phyloP scores from a whole-genome alignment of 2,113 vertebrate genomes.

The Brachypodius melanocephalos region DNA sequence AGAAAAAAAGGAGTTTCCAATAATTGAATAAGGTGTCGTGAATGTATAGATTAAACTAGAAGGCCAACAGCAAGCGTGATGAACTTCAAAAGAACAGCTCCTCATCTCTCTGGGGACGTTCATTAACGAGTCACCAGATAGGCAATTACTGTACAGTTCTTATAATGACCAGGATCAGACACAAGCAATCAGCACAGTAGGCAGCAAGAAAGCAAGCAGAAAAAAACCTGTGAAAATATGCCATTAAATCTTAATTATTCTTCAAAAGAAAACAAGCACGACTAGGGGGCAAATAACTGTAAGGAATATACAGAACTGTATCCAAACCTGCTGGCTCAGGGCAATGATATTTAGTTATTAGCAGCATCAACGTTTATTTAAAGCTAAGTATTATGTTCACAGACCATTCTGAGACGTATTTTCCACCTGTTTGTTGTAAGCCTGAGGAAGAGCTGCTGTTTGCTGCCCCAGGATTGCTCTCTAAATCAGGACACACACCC shows the following conservation, averaged over 20 bases:
- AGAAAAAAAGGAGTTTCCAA: conserved; percentile 59
- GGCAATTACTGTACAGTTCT: conserved; percentile 79
- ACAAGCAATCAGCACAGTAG: conserved; percentile 74
- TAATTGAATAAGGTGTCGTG: conserved; percentile 72
- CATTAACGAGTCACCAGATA: conserved; percentile 79
- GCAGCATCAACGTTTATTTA: conserved; percentile 58
- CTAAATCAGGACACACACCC: background rate
- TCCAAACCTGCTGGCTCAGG: conserved; percentile 67
- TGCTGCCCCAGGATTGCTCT: background rate
- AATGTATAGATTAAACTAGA: conserved; percentile 76
- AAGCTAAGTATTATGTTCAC: conserved; percentile 33
- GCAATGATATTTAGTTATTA: conserved; percentile 60
- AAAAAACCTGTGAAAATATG: conserved; percentile 75
- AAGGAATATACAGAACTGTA: conserved; percentile 65
- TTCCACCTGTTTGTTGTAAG: background rate
- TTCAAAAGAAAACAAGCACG: conserved; percentile 80
- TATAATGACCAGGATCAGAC: conserved; percentile 78
- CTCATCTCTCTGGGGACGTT: conserved; percentile 74
- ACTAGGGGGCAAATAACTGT: conserved; percentile 74
- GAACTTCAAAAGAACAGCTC: conserved; percentile 76
- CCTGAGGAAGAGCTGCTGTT: background rate
- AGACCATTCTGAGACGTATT: background rate
- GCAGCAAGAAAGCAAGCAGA: conserved; percentile 73
- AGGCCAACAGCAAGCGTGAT: conserved; percentile 74
- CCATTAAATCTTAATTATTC: conserved; percentile 86